Percentiles rank a stretch among this genome's conserved stretches.
Conservation (phyloP, 2,113 vertebrate genomes). For the Proterorhinus semilunaris region DNA sequence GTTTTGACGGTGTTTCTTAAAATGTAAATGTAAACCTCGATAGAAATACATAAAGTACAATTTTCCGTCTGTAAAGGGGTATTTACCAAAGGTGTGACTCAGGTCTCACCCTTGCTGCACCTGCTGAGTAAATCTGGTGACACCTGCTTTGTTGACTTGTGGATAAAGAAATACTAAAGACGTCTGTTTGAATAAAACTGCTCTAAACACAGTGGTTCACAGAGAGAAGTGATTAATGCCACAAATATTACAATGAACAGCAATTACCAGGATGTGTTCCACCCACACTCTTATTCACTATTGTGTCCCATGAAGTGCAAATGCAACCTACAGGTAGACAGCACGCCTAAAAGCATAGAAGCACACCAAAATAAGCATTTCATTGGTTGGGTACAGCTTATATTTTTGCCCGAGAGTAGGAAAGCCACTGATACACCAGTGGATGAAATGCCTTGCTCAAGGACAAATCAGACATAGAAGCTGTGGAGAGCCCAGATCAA, state of each 20-base stretch:
- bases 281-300: constrained; percentile 12
- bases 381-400: too few species aligned
- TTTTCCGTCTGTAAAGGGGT: background rate
- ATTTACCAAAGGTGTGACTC: constrained; percentile 57
- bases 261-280: constrained; percentile 14
- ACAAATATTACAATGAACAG: constrained; percentile 15
- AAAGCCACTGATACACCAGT: too few species aligned
- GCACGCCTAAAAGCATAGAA: background rate
- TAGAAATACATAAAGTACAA: background rate
- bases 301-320: background rate
- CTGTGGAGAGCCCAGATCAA: too few species aligned
- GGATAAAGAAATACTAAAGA: constrained; percentile 35
- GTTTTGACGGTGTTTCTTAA: too few species aligned
- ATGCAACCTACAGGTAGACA: background rate
- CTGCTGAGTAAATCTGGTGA: constrained; percentile 24
- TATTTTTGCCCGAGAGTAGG: too few species aligned
- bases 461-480: too few species aligned
- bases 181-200: constrained; percentile 15
- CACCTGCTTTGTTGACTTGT: constrained; percentile 45
- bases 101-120: constrained; percentile 19
- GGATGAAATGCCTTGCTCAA: background rate
- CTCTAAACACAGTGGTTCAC: constrained; percentile 37
- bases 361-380: too few species aligned
- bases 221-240: constrained; percentile 32
- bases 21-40: too few species aligned